These are phyloP conservation scores for Desoria tigrina DNA, from an alignment of 2,888 invertebrate species.

Conservation along the genomic window DNA sequence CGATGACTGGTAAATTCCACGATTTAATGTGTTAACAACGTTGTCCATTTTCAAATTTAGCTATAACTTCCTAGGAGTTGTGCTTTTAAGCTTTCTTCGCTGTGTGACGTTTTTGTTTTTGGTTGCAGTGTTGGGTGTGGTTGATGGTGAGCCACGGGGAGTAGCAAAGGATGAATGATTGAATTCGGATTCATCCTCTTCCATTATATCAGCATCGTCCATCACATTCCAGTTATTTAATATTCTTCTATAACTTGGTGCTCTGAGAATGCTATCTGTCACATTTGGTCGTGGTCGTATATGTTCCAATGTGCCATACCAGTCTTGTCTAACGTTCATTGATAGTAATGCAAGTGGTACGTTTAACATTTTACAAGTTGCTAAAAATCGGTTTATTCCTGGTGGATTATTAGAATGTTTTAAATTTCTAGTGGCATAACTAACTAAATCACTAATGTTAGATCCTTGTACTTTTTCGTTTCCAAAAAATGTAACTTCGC, in stretches of 20 bases:
- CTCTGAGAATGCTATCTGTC: background rate
- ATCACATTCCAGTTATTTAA: background rate
- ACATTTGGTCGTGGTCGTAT: background rate
- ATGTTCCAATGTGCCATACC: slow-evolving; percentile 3
- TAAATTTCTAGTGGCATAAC: background rate
- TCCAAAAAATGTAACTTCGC: slow-evolving; percentile 26
- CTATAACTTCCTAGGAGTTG: too few species aligned
- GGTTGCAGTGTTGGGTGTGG: background rate
- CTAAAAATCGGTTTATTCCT: slow-evolving; percentile 31
- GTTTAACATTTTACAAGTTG: slow-evolving; percentile 23
- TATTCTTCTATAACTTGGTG: background rate
- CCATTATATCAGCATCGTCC: background rate
- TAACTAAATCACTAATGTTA: background rate
- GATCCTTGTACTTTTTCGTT: background rate
- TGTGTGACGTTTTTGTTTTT: background rate
- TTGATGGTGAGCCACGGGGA: background rate
- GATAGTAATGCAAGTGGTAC: slow-evolving; percentile 14
- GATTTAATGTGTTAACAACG: background rate
- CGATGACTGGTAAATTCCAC: background rate
- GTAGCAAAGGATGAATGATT: background rate
- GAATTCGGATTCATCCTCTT: background rate
- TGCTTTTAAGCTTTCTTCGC: background rate
- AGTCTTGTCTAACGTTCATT: background rate
- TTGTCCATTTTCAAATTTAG: background rate
- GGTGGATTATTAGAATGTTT: slow-evolving; percentile 22